A percentile compares a stretch with the other conserved stretches of the same genome.
These are phyloP conservation scores for Proteles cristata DNA, from an alignment of 2,113 vertebrate species.

Conservation along the genomic window DNA sequence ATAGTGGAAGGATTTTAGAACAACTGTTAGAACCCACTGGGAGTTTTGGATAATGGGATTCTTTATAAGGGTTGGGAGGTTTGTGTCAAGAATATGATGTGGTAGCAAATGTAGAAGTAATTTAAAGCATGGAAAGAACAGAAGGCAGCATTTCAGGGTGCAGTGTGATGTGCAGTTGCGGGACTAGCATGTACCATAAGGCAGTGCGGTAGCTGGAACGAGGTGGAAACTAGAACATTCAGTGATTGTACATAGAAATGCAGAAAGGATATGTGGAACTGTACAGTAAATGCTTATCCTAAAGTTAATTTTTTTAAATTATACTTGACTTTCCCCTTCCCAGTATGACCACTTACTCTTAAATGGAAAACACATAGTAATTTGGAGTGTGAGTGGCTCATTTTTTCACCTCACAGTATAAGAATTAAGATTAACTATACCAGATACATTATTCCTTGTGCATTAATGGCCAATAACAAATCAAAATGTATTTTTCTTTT, in stretches of 20 bases:
- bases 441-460: not conserved
- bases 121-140: not conserved
- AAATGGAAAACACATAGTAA: not conserved
- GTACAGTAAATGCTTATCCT: not conserved
- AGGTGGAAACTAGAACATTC: fast-evolving
- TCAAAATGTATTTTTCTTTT: not conserved
- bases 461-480: not conserved
- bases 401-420: not conserved
- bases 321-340: not conserved
- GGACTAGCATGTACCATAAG: not conserved
- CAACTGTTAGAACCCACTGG: not conserved
- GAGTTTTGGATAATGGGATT: not conserved
- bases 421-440: not conserved
- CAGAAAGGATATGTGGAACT: not conserved
- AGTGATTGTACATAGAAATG: not conserved
- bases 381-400: not conserved
- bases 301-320: not conserved
- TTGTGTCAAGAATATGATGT: not conserved
- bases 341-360: not conserved
- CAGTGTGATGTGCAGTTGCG: no score
- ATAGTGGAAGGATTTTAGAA: not conserved
- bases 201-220: not conserved
- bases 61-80: not conserved
- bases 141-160: not conserved
- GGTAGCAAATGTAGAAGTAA: not conserved